Conservation (phyloP, 2,797 vertebrate genomes). For the Sternarchorhynchus goeldii region DNA sequence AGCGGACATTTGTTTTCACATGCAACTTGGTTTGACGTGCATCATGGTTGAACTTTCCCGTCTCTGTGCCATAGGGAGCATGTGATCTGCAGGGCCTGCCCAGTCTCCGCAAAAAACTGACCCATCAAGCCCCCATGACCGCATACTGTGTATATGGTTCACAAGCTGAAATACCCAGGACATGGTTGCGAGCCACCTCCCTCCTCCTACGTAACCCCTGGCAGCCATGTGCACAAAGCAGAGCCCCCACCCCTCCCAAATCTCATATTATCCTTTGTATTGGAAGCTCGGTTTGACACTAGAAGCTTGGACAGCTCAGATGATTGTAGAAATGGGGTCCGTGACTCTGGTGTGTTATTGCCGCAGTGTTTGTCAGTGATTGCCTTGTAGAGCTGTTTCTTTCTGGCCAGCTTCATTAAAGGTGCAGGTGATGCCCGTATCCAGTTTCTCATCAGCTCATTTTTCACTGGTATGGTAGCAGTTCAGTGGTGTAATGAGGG, state of each 20-base stretch:
- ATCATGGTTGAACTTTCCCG: slow-evolving; percentile 59
- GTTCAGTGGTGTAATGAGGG: slow-evolving; percentile 24
- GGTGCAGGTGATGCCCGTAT: slow-evolving; percentile 33
- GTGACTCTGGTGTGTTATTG: slow-evolving; percentile 41
- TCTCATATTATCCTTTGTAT: slow-evolving; percentile 4
- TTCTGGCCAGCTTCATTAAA: slow-evolving; percentile 37
- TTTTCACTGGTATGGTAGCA: slow-evolving; percentile 16
- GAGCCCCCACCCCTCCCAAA: no score
- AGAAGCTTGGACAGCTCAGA: background rate
- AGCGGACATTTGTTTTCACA: slow-evolving; percentile 11
- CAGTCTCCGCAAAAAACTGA: slow-evolving; percentile 76
- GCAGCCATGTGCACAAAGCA: slow-evolving; percentile 7
- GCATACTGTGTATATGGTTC: slow-evolving; percentile 19
- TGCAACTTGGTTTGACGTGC: slow-evolving; percentile 40
- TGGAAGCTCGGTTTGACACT: background rate
- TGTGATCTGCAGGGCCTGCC: slow-evolving; percentile 66
- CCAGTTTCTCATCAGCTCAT: slow-evolving; percentile 25
- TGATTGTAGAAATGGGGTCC: slow-evolving; percentile 3
- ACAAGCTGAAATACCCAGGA: background rate
- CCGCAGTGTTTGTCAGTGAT: slow-evolving; percentile 32
- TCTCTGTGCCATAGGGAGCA: slow-evolving; percentile 65
- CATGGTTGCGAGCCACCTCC: slow-evolving; percentile 4
- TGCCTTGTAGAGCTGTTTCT: slow-evolving; percentile 12
- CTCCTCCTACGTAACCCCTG: background rate
- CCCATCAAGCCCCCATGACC: slow-evolving; percentile 46